Conservation (phyloP, 2,113 vertebrate species). For the Agelaius phoeniceus region DNA sequence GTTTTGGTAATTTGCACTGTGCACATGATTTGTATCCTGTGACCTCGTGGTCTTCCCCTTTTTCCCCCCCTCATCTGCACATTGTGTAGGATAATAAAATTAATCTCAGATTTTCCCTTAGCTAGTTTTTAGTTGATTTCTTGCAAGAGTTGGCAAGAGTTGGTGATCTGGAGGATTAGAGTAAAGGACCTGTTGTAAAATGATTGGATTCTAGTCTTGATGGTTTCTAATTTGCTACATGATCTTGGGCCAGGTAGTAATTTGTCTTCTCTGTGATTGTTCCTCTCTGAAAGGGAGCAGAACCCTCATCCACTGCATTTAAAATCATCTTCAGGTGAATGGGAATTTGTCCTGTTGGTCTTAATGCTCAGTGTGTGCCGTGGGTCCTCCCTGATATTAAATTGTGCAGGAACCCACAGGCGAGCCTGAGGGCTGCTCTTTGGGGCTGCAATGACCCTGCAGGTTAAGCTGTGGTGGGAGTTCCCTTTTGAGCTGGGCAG, state of each 20-base stretch:
- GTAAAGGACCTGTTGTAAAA: neutral
- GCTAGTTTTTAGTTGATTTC: neutral
- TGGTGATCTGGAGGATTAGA: neutral
- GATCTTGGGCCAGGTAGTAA: neutral
- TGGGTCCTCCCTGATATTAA: neutral
- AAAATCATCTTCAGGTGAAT: neutral
- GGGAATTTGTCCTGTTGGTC: neutral
- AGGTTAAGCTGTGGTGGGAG: neutral
- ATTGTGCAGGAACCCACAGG: too few relatives aligned
- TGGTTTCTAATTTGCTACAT: neutral
- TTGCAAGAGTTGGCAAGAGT: neutral
- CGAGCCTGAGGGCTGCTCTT: neutral
- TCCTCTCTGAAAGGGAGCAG: neutral
- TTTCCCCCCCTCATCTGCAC: neutral
- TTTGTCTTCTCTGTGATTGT: neutral
- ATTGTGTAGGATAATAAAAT: neutral
- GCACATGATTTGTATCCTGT: too few relatives aligned
- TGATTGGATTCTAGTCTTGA: neutral
- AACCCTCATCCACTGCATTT: neutral
- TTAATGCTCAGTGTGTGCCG: accelerated
- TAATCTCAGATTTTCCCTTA: neutral
- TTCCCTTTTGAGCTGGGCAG: neutral
- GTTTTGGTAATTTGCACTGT: too few relatives aligned
- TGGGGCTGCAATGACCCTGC: neutral
- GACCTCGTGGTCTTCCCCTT: too few relatives aligned